Conservation (phyloP, 2,797 vertebrate genomes). For the Xiphophorus birchmanni region DNA sequence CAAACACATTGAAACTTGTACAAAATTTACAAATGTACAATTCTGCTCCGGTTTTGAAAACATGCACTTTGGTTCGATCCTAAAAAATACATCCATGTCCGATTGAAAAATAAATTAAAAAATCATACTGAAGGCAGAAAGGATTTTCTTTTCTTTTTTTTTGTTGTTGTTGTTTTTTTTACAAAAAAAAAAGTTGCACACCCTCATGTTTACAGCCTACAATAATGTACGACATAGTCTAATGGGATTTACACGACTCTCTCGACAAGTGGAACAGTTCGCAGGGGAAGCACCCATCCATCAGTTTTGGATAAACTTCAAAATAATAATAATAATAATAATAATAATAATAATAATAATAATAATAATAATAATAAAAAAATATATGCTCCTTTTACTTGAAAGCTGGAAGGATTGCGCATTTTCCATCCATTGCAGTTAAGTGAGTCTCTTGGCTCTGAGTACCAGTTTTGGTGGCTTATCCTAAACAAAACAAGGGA, state of each 20-base stretch:
- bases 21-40: conserved; percentile 84
- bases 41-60: conserved; percentile 68
- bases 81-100: conserved; percentile 75
- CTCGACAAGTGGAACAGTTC: conserved; percentile 63
- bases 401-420: conserved; percentile 55
- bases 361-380: conserved; percentile 59
- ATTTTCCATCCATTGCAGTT: conserved; percentile 47
- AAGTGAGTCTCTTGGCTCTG: conserved; percentile 56
- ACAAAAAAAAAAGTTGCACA: conserved; percentile 69
- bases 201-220: conserved; percentile 71
- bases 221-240: conserved; percentile 57
- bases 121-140: conserved; percentile 72
- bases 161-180: neutral
- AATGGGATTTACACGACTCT: conserved; percentile 65
- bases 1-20: conserved; percentile 61
- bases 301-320: conserved; percentile 52
- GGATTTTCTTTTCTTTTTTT: conserved; percentile 47
- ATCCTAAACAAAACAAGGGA: conserved; percentile 37
- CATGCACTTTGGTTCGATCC: conserved; percentile 86
- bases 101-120: conserved; percentile 86
- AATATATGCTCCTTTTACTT: conserved; percentile 53
- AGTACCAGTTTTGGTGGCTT: conserved; percentile 52
- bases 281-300: conserved; percentile 64
- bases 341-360: conserved; percentile 47
- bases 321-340: conserved; percentile 59